phyloP scores from a whole-genome alignment of 2,797 vertebrate genomes.

The Lemur catta region DNA sequence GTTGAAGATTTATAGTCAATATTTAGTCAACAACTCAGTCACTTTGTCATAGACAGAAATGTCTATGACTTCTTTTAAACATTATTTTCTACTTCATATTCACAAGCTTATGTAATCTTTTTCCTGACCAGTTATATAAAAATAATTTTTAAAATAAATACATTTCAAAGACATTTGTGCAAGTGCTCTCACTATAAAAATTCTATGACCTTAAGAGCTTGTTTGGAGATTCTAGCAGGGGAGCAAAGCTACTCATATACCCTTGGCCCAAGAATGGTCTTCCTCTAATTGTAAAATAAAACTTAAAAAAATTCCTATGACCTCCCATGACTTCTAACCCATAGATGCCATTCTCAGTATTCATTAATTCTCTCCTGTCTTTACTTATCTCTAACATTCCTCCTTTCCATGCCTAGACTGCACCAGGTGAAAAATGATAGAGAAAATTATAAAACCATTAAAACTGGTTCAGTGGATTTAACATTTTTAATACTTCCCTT shows the following conservation, averaged over 20 bases:
- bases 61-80: slow-evolving; percentile 27
- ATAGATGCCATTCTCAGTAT: background rate
- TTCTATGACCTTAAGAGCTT: background rate
- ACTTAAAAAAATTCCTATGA: background rate
- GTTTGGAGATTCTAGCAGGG: background rate
- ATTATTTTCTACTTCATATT: background rate
- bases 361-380: background rate
- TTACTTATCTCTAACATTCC: background rate
- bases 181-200: background rate
- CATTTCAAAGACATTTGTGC: background rate
- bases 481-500: background rate
- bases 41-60: slow-evolving; percentile 33
- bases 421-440: background rate
- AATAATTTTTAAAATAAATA: slow-evolving; percentile 11
- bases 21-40: slow-evolving; percentile 59
- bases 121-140: background rate
- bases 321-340: background rate
- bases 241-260: background rate
- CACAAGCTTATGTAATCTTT: background rate
- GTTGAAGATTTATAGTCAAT: slow-evolving; percentile 61
- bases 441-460: background rate
- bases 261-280: background rate
- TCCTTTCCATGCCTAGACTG: background rate
- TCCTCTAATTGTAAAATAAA: background rate
- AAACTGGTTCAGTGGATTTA: background rate